These are phyloP conservation scores for Anolis carolinensis DNA, from an alignment of 2,113 vertebrate species.

Conservation along the genomic window DNA sequence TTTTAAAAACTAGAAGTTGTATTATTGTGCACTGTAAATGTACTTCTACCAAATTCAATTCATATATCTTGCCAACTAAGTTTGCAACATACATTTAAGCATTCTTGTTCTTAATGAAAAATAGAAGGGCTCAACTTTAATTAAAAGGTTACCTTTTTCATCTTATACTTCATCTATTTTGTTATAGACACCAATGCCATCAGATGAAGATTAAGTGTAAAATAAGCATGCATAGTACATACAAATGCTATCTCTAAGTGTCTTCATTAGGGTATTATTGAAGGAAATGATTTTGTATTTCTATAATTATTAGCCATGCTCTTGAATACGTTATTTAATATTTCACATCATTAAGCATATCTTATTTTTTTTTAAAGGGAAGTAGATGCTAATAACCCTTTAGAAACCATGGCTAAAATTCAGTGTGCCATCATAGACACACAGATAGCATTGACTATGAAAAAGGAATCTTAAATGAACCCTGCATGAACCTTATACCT, in stretches of 20 bases:
- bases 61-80: constrained; percentile 9
- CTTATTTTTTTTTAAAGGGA: neutral
- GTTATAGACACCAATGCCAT: constrained; percentile 4
- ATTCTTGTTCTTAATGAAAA: neutral
- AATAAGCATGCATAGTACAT: neutral
- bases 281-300: neutral
- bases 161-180: constrained; percentile 30
- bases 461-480: neutral
- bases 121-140: constrained; percentile 5
- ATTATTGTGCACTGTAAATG: constrained; percentile 61
- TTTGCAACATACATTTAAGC: neutral
- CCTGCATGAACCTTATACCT: neutral
- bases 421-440: neutral
- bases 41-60: constrained; percentile 47
- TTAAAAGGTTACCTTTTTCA: constrained; percentile 2
- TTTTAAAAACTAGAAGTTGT: constrained; percentile 72
- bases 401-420: neutral
- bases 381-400: neutral
- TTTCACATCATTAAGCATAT: constrained; percentile 6
- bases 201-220: neutral
- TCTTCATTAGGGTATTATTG: neutral
- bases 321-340: neutral
- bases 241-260: neutral
- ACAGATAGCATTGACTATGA: neutral
- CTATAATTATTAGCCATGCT: constrained; percentile 12